phyloP scores from a whole-genome alignment of 2,888 invertebrate species.

The Microdon myrmicae region DNA sequence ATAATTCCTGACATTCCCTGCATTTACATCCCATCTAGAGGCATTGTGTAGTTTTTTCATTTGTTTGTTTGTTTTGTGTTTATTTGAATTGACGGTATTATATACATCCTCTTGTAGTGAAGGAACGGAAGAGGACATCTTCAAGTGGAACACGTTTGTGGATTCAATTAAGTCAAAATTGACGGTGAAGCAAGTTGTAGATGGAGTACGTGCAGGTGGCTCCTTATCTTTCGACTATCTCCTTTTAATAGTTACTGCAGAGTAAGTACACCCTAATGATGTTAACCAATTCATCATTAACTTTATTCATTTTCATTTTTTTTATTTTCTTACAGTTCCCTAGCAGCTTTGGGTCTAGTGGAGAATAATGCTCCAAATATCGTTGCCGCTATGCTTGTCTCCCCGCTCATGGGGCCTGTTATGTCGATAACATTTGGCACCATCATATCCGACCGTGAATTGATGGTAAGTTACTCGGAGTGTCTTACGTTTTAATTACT shows the following conservation, averaged over 20 bases:
- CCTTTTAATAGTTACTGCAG: slow-evolving; percentile 81
- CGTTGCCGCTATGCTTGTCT: slow-evolving; percentile 80
- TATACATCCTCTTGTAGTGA: too few relatives aligned
- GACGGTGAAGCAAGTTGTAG: slow-evolving; percentile 86
- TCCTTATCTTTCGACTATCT: slow-evolving; percentile 85
- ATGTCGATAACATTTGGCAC: slow-evolving; percentile 88
- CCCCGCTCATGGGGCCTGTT: slow-evolving; percentile 84
- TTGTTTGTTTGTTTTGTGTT: too few relatives aligned
- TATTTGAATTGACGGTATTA: too few relatives aligned
- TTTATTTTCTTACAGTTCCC: slow-evolving; percentile 71
- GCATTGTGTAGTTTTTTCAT: too few relatives aligned
- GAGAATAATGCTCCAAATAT: slow-evolving; percentile 87
- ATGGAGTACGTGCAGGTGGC: slow-evolving; percentile 79
- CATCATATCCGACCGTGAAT: slow-evolving; percentile 78
- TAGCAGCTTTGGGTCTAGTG: slow-evolving; percentile 84
- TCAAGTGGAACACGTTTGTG: slow-evolving; percentile 77
- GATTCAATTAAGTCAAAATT: slow-evolving; percentile 82
- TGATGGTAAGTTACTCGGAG: slow-evolving; percentile 66
- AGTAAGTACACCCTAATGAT: slow-evolving; percentile 70
- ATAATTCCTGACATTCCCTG: too few relatives aligned
- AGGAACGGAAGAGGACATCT: slow-evolving; percentile 69
- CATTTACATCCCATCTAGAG: too few relatives aligned
- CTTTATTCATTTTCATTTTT: background rate
- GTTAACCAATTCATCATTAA: too few relatives aligned
- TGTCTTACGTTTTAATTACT: background rate